Percentiles rank a stretch among this genome's conserved stretches.
phyloP scores from a whole-genome alignment of 2,113 vertebrate genomes.

The Nothobranchius furzeri region DNA sequence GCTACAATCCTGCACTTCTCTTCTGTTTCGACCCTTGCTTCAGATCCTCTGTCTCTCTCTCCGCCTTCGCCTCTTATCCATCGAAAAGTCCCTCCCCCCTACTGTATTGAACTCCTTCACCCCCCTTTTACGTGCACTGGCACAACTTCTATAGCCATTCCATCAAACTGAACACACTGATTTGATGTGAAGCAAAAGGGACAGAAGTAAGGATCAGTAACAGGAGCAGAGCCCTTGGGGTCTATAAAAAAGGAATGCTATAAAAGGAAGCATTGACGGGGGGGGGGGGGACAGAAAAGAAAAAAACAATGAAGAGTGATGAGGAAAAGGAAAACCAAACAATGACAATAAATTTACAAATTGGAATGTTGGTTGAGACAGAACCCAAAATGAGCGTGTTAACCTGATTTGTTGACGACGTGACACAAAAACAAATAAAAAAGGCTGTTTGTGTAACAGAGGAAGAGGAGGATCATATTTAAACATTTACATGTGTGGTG shows the following conservation, averaged over 20 bases:
- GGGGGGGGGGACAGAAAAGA: background rate
- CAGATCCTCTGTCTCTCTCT: conserved; percentile 14
- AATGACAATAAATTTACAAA: conserved; percentile 13
- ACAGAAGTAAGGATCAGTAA: conserved; percentile 34
- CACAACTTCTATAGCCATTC: background rate
- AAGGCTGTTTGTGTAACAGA: conserved; percentile 27
- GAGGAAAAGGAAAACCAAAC: background rate
- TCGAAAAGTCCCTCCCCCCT: conserved; percentile 28
- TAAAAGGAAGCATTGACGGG: conserved; percentile 22
- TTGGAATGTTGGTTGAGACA: conserved; percentile 14
- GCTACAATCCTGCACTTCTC: conserved; percentile 7
- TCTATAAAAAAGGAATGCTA: conserved; percentile 33
- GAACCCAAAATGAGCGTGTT: background rate
- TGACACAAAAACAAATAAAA: conserved; percentile 26
- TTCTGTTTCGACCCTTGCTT: conserved; percentile 12
- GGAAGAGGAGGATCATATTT: conserved; percentile 36
- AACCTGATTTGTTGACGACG: conserved; percentile 28
- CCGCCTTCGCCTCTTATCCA: conserved; percentile 7
- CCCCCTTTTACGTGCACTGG: background rate
- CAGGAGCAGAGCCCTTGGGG: conserved; percentile 26
- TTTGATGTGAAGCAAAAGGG: conserved; percentile 38
- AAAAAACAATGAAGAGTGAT: conserved; percentile 7
- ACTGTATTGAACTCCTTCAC: conserved; percentile 2
- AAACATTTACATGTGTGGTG: conserved; percentile 70
- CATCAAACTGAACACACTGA: conserved; percentile 31